Evolutionary conservation across 2,888 invertebrate genomes (phyloP).

Genomic region (Rhorus exstirpatorius): DNA sequence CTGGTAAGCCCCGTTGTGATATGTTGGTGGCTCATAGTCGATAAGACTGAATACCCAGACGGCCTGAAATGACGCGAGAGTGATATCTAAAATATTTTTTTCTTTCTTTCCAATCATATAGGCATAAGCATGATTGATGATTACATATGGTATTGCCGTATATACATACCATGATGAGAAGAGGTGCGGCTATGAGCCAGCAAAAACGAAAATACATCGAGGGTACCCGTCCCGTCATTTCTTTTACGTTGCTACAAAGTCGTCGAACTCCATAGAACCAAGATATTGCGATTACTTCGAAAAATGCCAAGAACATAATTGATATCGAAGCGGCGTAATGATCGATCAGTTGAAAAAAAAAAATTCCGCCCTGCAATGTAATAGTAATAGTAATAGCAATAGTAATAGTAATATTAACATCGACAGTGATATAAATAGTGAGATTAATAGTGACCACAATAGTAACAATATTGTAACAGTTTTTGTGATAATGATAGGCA

Average conservation of each 20-base stretch:
- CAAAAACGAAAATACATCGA: slow-evolving; percentile 94
- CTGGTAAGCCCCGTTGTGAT: slow-evolving; percentile 92
- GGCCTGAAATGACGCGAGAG: slow-evolving; percentile 87
- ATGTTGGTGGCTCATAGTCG: slow-evolving; percentile 94
- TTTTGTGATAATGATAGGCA: too few relatives aligned
- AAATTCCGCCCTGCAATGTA: slow-evolving; percentile 92
- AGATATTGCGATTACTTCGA: slow-evolving; percentile 95
- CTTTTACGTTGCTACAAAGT: slow-evolving; percentile 93
- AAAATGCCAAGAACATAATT: slow-evolving; percentile 96
- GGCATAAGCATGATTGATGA: neutral
- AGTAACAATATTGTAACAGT: neutral
- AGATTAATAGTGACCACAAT: neutral
- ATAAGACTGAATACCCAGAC: slow-evolving; percentile 96
- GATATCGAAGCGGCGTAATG: slow-evolving; percentile 97
- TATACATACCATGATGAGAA: slow-evolving; percentile 89
- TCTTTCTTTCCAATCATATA: neutral
- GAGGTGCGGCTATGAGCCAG: slow-evolving; percentile 94
- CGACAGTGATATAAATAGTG: neutral
- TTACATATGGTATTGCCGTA: neutral
- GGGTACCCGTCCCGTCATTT: slow-evolving; percentile 95
- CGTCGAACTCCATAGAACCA: slow-evolving; percentile 96
- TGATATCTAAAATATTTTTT: neutral
- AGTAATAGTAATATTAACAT: slow-evolving; percentile 24
- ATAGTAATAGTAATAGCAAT: slow-evolving; percentile 55
- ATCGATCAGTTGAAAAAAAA: slow-evolving; percentile 96